Evolutionary conservation across 1,140 invertebrate species (phyloP), one percentile per base, ranked within the genome.

Genomic region (Drosophila seguyi): DNA sequence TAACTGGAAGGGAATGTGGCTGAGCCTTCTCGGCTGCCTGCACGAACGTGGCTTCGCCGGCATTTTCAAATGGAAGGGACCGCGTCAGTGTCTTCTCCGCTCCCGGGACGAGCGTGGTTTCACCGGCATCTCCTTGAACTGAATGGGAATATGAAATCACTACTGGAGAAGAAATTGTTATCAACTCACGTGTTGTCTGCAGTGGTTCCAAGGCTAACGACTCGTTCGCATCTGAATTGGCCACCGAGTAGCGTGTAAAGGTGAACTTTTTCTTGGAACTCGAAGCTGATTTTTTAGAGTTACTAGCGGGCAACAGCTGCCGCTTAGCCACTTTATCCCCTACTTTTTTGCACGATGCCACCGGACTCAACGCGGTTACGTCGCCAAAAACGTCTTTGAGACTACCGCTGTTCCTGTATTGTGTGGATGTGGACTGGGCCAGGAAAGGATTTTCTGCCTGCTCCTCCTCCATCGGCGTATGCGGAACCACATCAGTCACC

Each of bases 351-450:
- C 3, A 42, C 14, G 45, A 11, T 20, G 31, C 44, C 48, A 86
- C 50, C 7, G 79, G 77, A 60, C 81, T 91, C 22, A 85, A 45
- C 1, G 53, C 48, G 14, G 42, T 20, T 1, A 52, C n/a, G 6
- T 79, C 53, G 3, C 38, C 45, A 27, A 76, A 72, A 0, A 18
- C 39, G 2, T 59, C 72, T 8, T 60, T 6, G 0, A 83, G 56
- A 50, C 57, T 22, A 2, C 20, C 41, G n/a, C 36, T 63, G 0
- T 29, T n/a, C 8, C 36, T 75, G 44, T 20, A 48, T 2, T 68
- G 67, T 1, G 91, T 92, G 3, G 91, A 92, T 18, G 90, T 91
- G 0, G 76, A 73, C 42, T 76, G 74, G 4, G 47, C 44, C 18
- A 67, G 62, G 39, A 87, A 92, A 6, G 75, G 72, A 62, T 86